Base-by-base conservation (phyloP, 2,797 vertebrate genomes). In the Cossypha heuglini region DNA sequence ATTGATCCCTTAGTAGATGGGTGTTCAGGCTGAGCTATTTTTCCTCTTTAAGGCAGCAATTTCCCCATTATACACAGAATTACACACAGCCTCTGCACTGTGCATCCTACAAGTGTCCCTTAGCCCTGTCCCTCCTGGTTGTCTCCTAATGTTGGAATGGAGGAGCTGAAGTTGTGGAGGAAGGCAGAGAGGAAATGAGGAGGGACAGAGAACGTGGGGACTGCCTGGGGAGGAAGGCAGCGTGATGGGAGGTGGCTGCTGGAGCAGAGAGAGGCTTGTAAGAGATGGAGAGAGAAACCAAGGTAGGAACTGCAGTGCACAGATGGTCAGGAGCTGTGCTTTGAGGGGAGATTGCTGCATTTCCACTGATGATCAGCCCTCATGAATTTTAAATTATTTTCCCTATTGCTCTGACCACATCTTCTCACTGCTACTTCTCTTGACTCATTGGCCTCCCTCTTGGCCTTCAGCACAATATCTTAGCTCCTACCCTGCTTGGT, bases 1-100 rank as follows among this genome's bases (percentile, higher is more conserved):
- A 18, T 48, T 35, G 25, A 57, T 77, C 54, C 61, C 0, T 0
- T 29, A 37, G 33, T 2, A 4, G 35, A 42, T 11, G 5, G 31
- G 28, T 59, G 29, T 59, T 79, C 31, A 5, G 21, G 37, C 29
- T 40, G 54, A 42, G 52, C 21, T 46, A 12, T 0, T 62, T 78
- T 88, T 61, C 29, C 16, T 29, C 48, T 59, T 19, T n/a, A 24
- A 31, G 17, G 11, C 10, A 28, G 40, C 5, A 21, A 51, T 55
- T 20, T 16, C 31, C 13, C 29, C 9, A 2, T 54, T 78, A 16
- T 31, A 31, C 20, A 6, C 2, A 4, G 66, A 69, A 18, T 31
- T 62, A 31, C 14, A 33, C 4, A 4, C 5, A 1, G 33, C 22
- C 16, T 54, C 51, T 19, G 16, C 22, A n/a, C 28, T 20, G 0